A percentile compares a stretch with the other conserved stretches of the same genome.
Conservation (phyloP, 2,888 invertebrate genomes). For the Helicoverpa assulta region DNA sequence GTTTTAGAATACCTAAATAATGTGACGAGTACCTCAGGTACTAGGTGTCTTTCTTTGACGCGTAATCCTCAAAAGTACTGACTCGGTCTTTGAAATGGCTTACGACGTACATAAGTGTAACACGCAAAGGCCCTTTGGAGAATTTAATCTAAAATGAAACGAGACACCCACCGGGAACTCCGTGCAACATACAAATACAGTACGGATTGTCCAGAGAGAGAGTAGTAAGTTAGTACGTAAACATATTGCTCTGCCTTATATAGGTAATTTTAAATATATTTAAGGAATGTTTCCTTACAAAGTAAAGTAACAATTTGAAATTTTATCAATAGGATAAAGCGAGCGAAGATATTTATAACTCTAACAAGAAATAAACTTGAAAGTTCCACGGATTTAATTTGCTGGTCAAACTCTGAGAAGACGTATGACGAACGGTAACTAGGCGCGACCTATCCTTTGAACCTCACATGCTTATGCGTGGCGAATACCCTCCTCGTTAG, state of each 20-base stretch:
- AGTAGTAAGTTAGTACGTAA: slow-evolving; percentile 1
- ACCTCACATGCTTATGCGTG: background rate
- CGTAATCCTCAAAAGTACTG: slow-evolving; percentile 29
- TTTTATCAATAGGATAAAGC: too few species aligned
- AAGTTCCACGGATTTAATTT: too few species aligned
- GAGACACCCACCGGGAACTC: slow-evolving; percentile 20
- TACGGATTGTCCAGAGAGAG: slow-evolving; percentile 32
- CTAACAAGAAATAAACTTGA: too few species aligned
- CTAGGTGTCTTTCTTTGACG: slow-evolving; percentile 2
- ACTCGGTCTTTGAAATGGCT: slow-evolving; percentile 23
- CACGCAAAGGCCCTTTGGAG: slow-evolving; percentile 35
- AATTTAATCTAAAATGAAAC: slow-evolving; percentile 46
- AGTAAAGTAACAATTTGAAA: too few species aligned
- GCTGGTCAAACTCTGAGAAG: too few species aligned
- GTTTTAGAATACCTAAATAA: too few species aligned
- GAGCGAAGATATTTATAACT: too few species aligned
- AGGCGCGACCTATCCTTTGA: background rate
- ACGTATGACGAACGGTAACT: background rate
- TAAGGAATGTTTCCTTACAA: too few species aligned
- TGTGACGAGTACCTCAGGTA: background rate
- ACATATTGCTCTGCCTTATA: too few species aligned
- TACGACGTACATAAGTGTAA: slow-evolving; percentile 12
- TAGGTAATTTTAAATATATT: background rate
- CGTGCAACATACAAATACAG: slow-evolving; percentile 32
- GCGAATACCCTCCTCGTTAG: background rate